Evolutionary conservation across 2,888 invertebrate genomes (phyloP), one percentile per base, ranked within the genome.

Genomic region (Himalopsyche anomala): DNA sequence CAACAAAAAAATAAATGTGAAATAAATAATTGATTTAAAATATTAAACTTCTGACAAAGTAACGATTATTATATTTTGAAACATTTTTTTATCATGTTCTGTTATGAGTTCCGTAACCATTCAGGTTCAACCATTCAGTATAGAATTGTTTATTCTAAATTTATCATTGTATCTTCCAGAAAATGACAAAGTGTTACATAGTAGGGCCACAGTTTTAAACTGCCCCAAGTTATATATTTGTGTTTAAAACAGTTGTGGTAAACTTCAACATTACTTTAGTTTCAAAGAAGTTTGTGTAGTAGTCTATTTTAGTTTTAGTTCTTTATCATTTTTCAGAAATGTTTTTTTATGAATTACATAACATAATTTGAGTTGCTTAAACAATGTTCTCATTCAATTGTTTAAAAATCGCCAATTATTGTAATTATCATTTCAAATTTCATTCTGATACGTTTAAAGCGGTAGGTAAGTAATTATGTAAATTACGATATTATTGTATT

Each of bases 221-320:
- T 74, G 74, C 74, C 74, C 74, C 74, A 74, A 74, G 74, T 74
- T 74, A 74, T 74, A 74, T 74, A 74, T 74, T 74, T 74, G 74
- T 74, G 74, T 74, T 74, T 74, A 74, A 74, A 74, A 74, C 74
- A 74, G 74, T 74, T 74, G 74, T 38, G 74, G 74, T 74, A 74
- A 74, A 74, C 74, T 74, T 74, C 74, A 36, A 74, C 74, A 74
- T 74, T 74, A 38, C 74, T 38, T 74, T 74, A 74, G 74, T 74
- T 74, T 74, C 74, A 38, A 74, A 74, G 74, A 74, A 74, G 74
- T 74, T 74, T 74, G 38, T 74, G 74, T 62, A 38, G 38, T 74
- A 12, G 38, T 74, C 38, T 74, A 74, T 74, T 74, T 74, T 74
- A 15, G 74, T 74, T 74, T 15, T 28, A 12, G 12, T 69, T 69